A percentile compares a stretch with the other conserved stretches of the same genome.
phyloP scores from a whole-genome alignment of 2,888 invertebrate species.

The Tipula lateralis region DNA sequence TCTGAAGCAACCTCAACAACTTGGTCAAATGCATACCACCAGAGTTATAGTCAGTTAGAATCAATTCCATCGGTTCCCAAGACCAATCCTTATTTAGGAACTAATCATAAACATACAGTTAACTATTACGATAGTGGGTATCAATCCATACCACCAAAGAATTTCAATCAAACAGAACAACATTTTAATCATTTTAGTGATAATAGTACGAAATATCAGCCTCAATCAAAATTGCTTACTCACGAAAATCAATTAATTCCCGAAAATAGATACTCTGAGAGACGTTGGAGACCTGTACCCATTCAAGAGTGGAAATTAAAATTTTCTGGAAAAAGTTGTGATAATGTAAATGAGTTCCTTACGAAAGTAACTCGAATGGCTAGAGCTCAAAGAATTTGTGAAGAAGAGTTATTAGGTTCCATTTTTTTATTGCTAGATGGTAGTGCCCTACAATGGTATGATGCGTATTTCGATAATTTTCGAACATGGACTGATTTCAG shows the following conservation, averaged over 20 bases:
- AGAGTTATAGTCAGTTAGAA: background rate
- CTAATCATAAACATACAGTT: background rate
- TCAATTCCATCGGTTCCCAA: background rate
- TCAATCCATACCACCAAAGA: background rate
- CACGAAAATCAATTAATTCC: background rate
- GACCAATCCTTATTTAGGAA: background rate
- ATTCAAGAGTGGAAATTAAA: constrained; percentile 20
- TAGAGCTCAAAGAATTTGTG: background rate
- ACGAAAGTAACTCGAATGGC: background rate
- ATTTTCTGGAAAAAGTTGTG: background rate
- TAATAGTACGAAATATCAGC: too few relatives aligned
- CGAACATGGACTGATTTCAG: background rate
- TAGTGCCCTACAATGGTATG: background rate
- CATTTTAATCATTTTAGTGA: too few relatives aligned
- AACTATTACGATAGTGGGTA: background rate
- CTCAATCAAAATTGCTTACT: background rate
- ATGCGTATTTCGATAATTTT: background rate
- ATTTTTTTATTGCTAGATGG: background rate
- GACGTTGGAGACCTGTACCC: background rate
- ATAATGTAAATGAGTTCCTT: background rate
- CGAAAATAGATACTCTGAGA: background rate
- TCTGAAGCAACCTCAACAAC: background rate
- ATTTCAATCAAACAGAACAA: too few relatives aligned
- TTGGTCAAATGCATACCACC: background rate
- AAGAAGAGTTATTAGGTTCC: background rate